These are phyloP conservation scores for Hemitrygon akajei DNA, from an alignment of 2,797 vertebrate genomes.

Conservation along the genomic window DNA sequence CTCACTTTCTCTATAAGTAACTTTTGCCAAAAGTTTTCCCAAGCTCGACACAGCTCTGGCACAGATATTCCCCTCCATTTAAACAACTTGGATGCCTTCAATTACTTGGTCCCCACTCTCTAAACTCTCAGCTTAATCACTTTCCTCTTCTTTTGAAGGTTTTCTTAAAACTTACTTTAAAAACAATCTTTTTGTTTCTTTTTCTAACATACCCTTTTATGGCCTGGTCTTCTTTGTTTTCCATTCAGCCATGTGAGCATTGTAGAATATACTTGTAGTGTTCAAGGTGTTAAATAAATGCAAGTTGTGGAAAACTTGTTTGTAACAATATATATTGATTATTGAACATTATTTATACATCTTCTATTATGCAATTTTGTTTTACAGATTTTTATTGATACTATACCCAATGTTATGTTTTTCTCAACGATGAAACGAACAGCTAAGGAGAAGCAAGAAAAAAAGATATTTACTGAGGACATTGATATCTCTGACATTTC, in stretches of 20 bases:
- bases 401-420: constrained; percentile 87
- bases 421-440: constrained; percentile 92
- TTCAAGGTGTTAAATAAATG: background rate
- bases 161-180: background rate
- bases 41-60: background rate
- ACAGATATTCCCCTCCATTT: background rate
- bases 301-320: background rate
- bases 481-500: constrained; percentile 92
- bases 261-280: background rate
- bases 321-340: background rate
- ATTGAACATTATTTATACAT: background rate
- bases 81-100: background rate
- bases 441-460: constrained; percentile 70
- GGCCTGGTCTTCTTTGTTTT: background rate
- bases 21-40: background rate
- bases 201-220: background rate
- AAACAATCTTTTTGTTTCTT: background rate
- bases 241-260: background rate
- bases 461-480: constrained; percentile 72
- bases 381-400: constrained; percentile 80
- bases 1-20: background rate
- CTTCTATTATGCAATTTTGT: constrained; percentile 34
- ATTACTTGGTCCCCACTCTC: background rate
- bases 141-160: background rate
- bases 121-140: background rate